These are phyloP conservation scores for Drosophila quasianomalipes DNA, from an alignment of 2,888 invertebrate species.

Conservation along the genomic window DNA sequence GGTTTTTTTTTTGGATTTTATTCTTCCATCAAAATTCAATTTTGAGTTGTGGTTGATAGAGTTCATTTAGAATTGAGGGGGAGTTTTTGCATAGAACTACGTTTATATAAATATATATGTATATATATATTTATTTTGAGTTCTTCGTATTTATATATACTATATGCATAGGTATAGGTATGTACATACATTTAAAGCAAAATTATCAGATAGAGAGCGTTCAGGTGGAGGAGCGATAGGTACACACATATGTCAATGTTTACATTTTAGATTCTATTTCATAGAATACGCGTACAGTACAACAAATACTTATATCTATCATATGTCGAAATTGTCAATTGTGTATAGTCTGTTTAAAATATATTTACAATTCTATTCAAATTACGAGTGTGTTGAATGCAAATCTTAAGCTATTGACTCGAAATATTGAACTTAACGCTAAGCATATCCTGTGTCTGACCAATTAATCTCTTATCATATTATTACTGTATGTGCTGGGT, in stretches of 20 bases:
- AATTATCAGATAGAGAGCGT: slow-evolving; percentile 69
- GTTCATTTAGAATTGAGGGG: slow-evolving; percentile 22
- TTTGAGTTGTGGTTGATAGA: slow-evolving; percentile 57
- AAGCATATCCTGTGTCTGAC: slow-evolving; percentile 60
- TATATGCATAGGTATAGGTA: slow-evolving; percentile 30
- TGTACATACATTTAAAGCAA: slow-evolving; percentile 64
- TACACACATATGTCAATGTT: slow-evolving; percentile 75
- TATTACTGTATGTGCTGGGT: slow-evolving; percentile 24
- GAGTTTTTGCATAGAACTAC: slow-evolving; percentile 44
- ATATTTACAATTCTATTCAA: slow-evolving; percentile 41
- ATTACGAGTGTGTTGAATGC: slow-evolving; percentile 24
- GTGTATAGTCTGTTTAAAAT: slow-evolving; percentile 17
- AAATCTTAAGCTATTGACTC: slow-evolving; percentile 62
- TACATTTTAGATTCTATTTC: slow-evolving; percentile 64
- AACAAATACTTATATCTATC: slow-evolving; percentile 49
- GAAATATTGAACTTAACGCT: slow-evolving; percentile 45
- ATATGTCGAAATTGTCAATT: slow-evolving; percentile 35
- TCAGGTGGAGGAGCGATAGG: slow-evolving; percentile 78
- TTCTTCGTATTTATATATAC: slow-evolving; percentile 11
- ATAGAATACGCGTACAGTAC: slow-evolving; percentile 61
- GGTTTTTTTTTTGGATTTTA: slow-evolving; percentile 40
- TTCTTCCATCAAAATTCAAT: slow-evolving; percentile 63
- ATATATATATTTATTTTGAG: slow-evolving; percentile 29
- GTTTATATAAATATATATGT: slow-evolving; percentile 46
- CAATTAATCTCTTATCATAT: slow-evolving; percentile 34